Evolutionary conservation across 23 tunicate genomes (phyloP).

Genomic region (Trididemnum miniatum): DNA sequence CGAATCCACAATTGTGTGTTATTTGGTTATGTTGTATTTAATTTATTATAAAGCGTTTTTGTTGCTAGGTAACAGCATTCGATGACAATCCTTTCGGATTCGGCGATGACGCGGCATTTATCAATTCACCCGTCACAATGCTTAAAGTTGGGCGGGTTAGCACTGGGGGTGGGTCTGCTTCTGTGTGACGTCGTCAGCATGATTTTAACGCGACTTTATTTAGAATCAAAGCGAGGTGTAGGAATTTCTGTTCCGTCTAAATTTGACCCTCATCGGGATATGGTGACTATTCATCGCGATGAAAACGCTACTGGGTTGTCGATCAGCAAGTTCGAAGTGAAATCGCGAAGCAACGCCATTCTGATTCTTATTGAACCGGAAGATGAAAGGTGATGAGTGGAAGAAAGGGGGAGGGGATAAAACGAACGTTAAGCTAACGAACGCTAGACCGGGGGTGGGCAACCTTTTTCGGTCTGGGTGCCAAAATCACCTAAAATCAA

Average conservation of each 20-base stretch:
- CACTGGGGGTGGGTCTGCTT: no score
- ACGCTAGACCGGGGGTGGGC: no score
- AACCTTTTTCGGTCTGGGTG: no score
- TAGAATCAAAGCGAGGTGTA: slow-evolving; percentile 43
- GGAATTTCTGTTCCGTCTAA: slow-evolving; percentile 83
- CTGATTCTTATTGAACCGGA: slow-evolving; percentile 85
- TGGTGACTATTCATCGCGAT: slow-evolving; percentile 58
- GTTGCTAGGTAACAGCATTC: slow-evolving; percentile 73
- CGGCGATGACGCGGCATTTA: slow-evolving; percentile 94
- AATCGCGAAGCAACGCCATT: slow-evolving; percentile 71
- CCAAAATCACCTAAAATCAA: no score
- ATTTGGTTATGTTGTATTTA: no score
- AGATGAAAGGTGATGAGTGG: slow-evolving; percentile 60
- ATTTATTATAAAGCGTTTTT: no score
- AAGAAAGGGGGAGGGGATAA: no score
- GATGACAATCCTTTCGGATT: slow-evolving; percentile 89
- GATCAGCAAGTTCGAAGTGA: slow-evolving; percentile 94
- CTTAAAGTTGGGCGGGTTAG: slow-evolving; percentile 52
- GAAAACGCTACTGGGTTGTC: slow-evolving; percentile 82
- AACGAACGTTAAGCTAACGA: no score
- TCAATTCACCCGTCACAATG: slow-evolving; percentile 94
- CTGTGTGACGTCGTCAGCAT: no score
- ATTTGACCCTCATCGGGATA: slow-evolving; percentile 72
- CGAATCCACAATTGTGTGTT: no score
- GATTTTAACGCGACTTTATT: not conserved